phyloP scores from a whole-genome alignment of 2,113 vertebrate species.

The Calypte anna region DNA sequence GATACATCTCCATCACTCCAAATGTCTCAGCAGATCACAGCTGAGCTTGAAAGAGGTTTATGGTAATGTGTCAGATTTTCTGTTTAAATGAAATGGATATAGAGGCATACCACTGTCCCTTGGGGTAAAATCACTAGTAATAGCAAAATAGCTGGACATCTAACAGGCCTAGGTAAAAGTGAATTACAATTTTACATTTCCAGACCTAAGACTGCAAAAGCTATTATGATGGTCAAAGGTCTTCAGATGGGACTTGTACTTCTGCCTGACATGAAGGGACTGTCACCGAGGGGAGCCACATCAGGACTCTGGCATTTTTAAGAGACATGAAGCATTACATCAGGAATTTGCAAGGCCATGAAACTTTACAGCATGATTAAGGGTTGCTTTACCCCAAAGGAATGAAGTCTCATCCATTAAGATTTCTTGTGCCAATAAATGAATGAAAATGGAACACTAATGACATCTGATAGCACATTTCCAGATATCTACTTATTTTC shows the following conservation, averaged over 20 bases:
- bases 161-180: not conserved
- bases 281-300: not conserved
- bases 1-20: not conserved
- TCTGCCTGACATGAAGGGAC: not conserved
- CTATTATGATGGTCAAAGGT: not conserved
- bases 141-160: not conserved
- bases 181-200: conserved; percentile 9
- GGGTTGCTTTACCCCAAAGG: not conserved
- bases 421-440: not conserved
- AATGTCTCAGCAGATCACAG: not conserved
- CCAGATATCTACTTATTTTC: not conserved
- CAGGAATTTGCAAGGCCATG: not conserved
- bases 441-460: not conserved
- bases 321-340: not conserved
- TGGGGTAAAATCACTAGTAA: not conserved
- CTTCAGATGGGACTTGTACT: conserved; percentile 9
- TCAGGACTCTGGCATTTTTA: not conserved
- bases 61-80: conserved; percentile 19
- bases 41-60: not conserved
- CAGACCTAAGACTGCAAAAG: not conserved
- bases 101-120: not conserved
- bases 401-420: not conserved
- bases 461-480: not conserved
- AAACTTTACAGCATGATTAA: not conserved
- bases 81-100: conserved; percentile 2